Conservation (phyloP, 2,888 invertebrate genomes). For the Abrostola tripartita region DNA sequence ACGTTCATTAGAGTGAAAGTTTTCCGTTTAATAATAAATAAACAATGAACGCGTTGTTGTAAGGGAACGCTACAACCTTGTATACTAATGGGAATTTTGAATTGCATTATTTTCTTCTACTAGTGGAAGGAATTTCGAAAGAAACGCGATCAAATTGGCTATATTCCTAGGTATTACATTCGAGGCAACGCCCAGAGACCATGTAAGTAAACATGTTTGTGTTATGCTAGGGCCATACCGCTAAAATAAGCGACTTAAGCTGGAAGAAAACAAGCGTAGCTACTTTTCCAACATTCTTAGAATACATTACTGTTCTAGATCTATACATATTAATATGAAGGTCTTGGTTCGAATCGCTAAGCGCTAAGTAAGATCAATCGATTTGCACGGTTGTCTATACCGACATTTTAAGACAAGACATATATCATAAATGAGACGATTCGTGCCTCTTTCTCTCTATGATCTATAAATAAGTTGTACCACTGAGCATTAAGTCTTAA, state of each 20-base stretch:
- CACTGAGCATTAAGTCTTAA: too few species aligned
- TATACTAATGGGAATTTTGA: slow-evolving; percentile 6
- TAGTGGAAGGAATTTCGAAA: slow-evolving; percentile 13
- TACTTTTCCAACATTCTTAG: not conserved
- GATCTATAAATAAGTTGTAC: too few species aligned
- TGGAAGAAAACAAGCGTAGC: not conserved
- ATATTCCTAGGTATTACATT: not conserved
- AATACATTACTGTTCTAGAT: not conserved
- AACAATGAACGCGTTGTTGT: slow-evolving; percentile 43
- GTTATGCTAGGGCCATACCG: slow-evolving; percentile 16
- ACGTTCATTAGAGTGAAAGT: slow-evolving; percentile 72
- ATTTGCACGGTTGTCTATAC: not conserved
- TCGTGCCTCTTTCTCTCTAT: too few species aligned
- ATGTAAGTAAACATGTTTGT: slow-evolving; percentile 26
- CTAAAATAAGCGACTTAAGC: slow-evolving; percentile 4
- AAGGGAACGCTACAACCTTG: slow-evolving; percentile 28
- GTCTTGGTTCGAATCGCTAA: not conserved
- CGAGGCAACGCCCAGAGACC: slow-evolving; percentile 10
- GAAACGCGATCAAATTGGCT: slow-evolving; percentile 27
- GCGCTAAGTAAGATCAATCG: not conserved
- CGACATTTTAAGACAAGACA: too few species aligned
- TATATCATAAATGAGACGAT: too few species aligned
- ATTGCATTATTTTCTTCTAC: slow-evolving; percentile 5
- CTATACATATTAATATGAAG: not conserved
- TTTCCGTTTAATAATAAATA: slow-evolving; percentile 56